Conservation (phyloP, 2,113 vertebrate species). For the Litocranius walleri region DNA sequence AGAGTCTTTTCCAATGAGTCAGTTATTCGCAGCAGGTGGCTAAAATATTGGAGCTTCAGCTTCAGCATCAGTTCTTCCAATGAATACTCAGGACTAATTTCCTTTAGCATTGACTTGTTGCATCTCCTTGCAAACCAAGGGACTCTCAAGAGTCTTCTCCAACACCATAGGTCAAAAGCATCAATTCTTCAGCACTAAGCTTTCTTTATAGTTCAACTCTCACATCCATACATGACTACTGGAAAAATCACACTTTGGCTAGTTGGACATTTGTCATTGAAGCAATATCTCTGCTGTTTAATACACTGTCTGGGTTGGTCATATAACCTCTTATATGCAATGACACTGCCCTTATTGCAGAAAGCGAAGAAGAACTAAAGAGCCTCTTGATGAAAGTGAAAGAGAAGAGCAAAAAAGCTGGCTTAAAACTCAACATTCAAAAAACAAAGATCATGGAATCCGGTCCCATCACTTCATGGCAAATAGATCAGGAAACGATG, state of each 20-base stretch:
- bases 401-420: background rate
- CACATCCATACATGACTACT: background rate
- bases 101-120: background rate
- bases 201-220: background rate
- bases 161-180: background rate
- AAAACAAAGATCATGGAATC: background rate
- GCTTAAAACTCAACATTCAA: background rate
- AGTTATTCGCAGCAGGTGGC: background rate
- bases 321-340: background rate
- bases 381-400: background rate
- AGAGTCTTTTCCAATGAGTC: background rate
- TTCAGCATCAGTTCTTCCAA: background rate
- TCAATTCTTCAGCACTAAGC: background rate
- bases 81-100: background rate
- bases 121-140: background rate
- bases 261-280: background rate
- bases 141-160: background rate
- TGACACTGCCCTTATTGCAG: background rate
- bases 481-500: background rate
- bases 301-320: background rate
- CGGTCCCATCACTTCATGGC: background rate
- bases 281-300: background rate
- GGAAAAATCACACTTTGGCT: background rate
- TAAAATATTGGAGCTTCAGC: background rate
- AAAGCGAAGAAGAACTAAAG: background rate